Evolutionary conservation across 1,140 invertebrate genomes (phyloP).

Genomic region (Diorhabda carinulata): DNA sequence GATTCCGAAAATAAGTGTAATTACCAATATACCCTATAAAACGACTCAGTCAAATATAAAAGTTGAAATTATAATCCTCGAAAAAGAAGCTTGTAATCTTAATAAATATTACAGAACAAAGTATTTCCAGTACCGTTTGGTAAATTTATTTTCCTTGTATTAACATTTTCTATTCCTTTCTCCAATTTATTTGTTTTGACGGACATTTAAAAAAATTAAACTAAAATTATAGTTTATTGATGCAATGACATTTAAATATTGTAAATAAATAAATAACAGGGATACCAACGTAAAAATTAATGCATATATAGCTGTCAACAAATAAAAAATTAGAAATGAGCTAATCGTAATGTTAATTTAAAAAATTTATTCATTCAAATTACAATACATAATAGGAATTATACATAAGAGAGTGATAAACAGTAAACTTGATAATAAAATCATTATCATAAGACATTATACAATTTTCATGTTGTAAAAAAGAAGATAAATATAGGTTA

Average conservation of each 20-base stretch:
- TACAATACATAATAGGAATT: neutral
- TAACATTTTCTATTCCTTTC: too few relatives aligned
- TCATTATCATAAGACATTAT: too few relatives aligned
- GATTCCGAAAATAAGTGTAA: slow-evolving; percentile 10
- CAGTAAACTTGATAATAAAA: too few relatives aligned
- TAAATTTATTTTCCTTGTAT: neutral
- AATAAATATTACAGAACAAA: neutral
- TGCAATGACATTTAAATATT: neutral
- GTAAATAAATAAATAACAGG: slow-evolving; percentile 1
- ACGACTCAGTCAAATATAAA: neutral
- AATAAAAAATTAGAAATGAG: too few relatives aligned
- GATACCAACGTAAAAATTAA: neutral
- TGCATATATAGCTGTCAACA: too few relatives aligned
- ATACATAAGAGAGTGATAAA: neutral
- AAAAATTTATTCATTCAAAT: neutral
- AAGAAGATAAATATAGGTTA: too few relatives aligned
- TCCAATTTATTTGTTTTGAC: too few relatives aligned
- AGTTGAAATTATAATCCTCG: neutral
- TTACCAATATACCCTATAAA: neutral
- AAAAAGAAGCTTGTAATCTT: neutral
- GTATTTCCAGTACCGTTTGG: neutral
- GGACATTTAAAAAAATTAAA: too few relatives aligned
- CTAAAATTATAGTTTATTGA: neutral
- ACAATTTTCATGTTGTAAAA: too few relatives aligned
- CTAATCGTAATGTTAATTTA: neutral